Evolutionary conservation across 1,140 invertebrate species (phyloP).

Genomic region (Papilio xuthus): DNA sequence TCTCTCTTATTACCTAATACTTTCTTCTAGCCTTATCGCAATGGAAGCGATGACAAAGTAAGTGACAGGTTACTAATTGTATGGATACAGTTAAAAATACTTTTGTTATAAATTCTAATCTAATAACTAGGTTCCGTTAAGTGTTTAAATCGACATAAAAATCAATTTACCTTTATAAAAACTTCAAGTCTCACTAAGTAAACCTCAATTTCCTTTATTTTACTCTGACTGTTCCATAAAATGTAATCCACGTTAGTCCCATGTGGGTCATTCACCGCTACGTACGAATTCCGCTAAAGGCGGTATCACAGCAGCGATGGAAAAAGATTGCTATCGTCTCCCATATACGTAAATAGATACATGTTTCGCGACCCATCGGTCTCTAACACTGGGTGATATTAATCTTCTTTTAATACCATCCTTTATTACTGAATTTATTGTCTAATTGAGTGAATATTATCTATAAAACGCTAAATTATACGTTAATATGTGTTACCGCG

Average conservation of each 20-base stretch:
- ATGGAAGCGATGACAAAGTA: no score
- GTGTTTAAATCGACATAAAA: background rate
- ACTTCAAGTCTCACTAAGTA: background rate
- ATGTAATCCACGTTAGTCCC: background rate
- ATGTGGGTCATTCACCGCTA: constrained; percentile 5
- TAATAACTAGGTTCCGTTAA: background rate
- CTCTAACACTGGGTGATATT: constrained; percentile 1
- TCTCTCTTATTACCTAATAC: no score
- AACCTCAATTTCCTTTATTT: background rate
- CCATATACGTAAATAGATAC: background rate
- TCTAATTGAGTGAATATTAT: background rate
- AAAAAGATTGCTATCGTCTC: constrained; percentile 20
- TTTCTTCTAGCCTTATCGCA: no score
- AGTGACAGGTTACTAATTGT: no score
- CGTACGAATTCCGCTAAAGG: constrained; percentile 4
- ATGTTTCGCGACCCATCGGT: background rate
- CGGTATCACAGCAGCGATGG: constrained; percentile 11
- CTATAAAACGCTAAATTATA: no score
- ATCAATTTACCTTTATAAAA: background rate
- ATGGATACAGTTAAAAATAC: no score
- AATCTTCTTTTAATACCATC: constrained; percentile 8
- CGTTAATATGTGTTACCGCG: no score
- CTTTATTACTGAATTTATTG: constrained; percentile 5
- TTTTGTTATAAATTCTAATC: no score
- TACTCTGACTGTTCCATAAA: background rate